phyloP scores from a whole-genome alignment of 1,140 invertebrate genomes.

The Pseudomyrmex gracilis region DNA sequence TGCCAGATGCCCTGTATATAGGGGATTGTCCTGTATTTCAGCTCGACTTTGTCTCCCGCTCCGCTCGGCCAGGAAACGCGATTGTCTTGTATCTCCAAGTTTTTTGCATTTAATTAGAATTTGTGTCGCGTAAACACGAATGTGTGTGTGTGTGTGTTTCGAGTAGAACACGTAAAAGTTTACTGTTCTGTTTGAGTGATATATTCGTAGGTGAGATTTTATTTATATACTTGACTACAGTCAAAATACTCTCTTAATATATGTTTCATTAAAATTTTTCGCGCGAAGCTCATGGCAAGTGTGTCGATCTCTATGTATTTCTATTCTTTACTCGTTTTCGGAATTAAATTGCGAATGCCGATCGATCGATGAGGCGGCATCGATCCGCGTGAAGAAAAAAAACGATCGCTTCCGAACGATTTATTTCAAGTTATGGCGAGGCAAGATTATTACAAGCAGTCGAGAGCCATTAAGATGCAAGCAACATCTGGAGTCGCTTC shows the following conservation, averaged over 20 bases:
- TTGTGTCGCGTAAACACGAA: background rate
- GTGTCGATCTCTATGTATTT: background rate
- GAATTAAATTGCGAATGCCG: slow-evolving; percentile 10
- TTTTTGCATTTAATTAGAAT: slow-evolving; percentile 43
- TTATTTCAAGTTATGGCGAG: slow-evolving; percentile 54
- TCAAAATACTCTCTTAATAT: background rate
- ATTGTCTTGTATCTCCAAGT: slow-evolving; percentile 26
- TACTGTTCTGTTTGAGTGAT: background rate
- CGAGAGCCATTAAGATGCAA: slow-evolving; percentile 56
- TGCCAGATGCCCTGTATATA: slow-evolving; percentile 34
- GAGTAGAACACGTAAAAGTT: background rate
- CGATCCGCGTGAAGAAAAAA: slow-evolving; percentile 26
- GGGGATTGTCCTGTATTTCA: slow-evolving; percentile 28
- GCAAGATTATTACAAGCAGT: slow-evolving; percentile 54
- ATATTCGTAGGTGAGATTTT: background rate
- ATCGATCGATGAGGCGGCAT: slow-evolving; percentile 32
- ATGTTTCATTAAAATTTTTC: background rate
- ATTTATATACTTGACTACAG: no score
- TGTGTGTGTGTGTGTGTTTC: slow-evolving; percentile 8
- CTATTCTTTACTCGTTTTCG: background rate
- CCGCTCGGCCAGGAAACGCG: background rate
- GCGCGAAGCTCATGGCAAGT: background rate
- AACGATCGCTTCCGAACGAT: slow-evolving; percentile 49
- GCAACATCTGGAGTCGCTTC: slow-evolving; percentile 55
- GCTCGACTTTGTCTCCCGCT: slow-evolving; percentile 10